Conservation (phyloP, 2,797 vertebrate genomes). For the Poecilia gillii region DNA sequence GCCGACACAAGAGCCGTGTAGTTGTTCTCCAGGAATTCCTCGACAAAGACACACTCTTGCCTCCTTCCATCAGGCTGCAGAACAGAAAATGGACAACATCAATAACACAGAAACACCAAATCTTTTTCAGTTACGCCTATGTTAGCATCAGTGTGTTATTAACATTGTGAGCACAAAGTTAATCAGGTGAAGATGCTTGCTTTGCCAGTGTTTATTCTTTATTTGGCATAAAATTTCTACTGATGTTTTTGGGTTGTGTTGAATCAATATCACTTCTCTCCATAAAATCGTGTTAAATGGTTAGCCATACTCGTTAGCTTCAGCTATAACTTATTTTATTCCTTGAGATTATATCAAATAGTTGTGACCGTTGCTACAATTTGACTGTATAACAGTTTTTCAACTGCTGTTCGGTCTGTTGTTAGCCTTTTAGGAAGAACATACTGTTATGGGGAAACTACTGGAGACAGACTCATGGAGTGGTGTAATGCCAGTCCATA, state of each 20-base stretch:
- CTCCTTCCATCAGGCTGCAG: constrained; percentile 81
- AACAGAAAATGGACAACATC: constrained; percentile 6
- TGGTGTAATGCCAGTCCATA: neutral
- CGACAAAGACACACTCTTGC: constrained; percentile 86
- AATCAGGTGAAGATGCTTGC: too few relatives aligned
- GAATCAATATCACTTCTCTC: too few relatives aligned
- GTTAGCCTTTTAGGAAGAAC: neutral
- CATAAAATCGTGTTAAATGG: neutral
- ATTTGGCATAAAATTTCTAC: too few relatives aligned
- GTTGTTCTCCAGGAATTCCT: constrained; percentile 89
- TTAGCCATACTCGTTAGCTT: neutral
- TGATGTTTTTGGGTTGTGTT: too few relatives aligned
- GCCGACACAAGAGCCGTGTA: constrained; percentile 87
- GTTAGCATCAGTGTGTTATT: neutral
- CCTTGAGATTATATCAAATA: neutral
- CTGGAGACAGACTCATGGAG: neutral
- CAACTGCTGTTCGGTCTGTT: neutral
- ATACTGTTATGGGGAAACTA: neutral
- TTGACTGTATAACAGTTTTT: neutral
- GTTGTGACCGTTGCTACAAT: neutral
- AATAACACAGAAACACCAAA: constrained; percentile 6
- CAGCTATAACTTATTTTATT: neutral
- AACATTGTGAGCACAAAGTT: too few relatives aligned
- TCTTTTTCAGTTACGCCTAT: neutral
- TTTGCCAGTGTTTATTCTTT: too few relatives aligned